Percentiles rank a stretch among this genome's conserved stretches.
phyloP scores from a whole-genome alignment of 2,888 invertebrate genomes.

The Chrysolina americana region DNA sequence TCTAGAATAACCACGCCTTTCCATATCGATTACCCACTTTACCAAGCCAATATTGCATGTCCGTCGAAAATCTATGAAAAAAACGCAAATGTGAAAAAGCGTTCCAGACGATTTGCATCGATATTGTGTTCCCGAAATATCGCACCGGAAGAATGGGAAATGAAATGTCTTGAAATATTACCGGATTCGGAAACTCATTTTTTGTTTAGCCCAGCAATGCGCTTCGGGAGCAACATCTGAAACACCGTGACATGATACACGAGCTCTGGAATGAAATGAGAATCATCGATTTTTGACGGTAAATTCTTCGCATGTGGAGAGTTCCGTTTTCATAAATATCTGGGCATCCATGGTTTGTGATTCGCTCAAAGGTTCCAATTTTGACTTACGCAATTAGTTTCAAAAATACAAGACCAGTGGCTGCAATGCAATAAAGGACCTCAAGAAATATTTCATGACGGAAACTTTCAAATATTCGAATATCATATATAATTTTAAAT shows the following conservation, averaged over 20 bases:
- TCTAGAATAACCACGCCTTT: not conserved
- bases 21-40: constrained; percentile 3
- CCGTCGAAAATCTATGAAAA: constrained; percentile 9
- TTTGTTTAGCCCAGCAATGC: constrained; percentile 9
- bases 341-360: no score
- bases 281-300: not conserved
- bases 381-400: no score
- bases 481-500: no score
- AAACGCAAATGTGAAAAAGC: constrained; percentile 19
- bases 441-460: no score
- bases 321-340: no score
- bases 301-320: no score
- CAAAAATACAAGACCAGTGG: no score
- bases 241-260: not conserved
- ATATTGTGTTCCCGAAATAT: constrained; percentile 11
- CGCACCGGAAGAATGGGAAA: constrained; percentile 15
- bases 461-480: no score
- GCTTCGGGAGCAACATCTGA: constrained; percentile 17
- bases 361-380: no score
- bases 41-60: constrained; percentile 11
- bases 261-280: not conserved
- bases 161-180: constrained; percentile 24
- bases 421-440: no score
- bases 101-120: constrained; percentile 15
- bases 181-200: constrained; percentile 20